Evolutionary conservation across 23 tunicate species (phyloP), one percentile per base, ranked within the genome.

Genomic region (Diplosoma virens): DNA sequence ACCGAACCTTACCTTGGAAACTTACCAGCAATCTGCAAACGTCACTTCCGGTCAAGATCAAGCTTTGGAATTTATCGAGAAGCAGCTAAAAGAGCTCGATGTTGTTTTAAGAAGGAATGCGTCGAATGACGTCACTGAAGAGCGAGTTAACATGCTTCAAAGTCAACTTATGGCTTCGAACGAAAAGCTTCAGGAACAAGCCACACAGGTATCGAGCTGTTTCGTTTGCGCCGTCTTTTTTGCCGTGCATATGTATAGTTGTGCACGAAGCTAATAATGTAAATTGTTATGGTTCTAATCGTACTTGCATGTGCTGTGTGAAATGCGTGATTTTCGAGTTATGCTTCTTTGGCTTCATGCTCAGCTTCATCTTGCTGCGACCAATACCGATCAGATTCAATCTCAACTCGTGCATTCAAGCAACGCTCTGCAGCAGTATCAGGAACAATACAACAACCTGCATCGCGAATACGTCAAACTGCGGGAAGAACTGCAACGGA

Each of bases 381-480:
- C 64, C n/a, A 84, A 87, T 26, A 30, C 82, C 2, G 76, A 80
- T 5, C 71, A 81, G 0, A 72, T 87, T 7, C 81, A 66, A 11
- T 55, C 81, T 0, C 93, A 87, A 55, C 25, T 87, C 6, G 1
- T 32, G 11, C 3, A 78, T n/a, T 66, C 73, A 20, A 66, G 48
- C 32, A 37, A 32, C 26, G 59, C 67, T 24, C 33, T 80, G 37
- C 86, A 80, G 41, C 81, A 87, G 61, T 87, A 87, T 58, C 86
- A 87, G 52, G 36, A 66, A 31, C 79, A 84, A 30, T 87, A 80
- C 68, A 65, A 66, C 20, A 67, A 73, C 28, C 59, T 80, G 31
- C 86, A 74, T 33, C 31, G 72, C 25, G 82, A 80, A 56, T 80
- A 87, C 70, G 17, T 20, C 28, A 80, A 71, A 71, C 47, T 71